Conservation (phyloP, 2,113 vertebrate species). For the Dolichallabes microphthalmus region DNA sequence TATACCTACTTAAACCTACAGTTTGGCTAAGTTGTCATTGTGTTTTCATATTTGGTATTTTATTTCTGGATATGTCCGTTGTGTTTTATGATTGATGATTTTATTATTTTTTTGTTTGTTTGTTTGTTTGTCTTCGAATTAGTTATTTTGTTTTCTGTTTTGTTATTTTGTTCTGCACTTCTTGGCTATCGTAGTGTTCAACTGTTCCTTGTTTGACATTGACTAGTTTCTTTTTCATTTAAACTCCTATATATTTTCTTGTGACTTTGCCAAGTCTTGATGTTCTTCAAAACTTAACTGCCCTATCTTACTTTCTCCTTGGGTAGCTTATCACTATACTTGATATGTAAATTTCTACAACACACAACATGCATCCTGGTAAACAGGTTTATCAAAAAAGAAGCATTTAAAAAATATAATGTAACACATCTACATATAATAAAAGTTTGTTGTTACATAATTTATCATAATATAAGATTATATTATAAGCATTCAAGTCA, state of each 20-base stretch:
- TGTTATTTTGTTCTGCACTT: no score
- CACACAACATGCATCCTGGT: not conserved
- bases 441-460: not conserved
- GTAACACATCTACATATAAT: no score
- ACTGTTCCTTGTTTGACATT: not conserved
- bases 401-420: no score
- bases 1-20: no score
- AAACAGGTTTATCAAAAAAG: not conserved
- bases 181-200: no score
- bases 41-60: not conserved
- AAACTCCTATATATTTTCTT: no score
- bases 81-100: no score
- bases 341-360: not conserved
- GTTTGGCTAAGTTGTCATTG: no score
- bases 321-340: not conserved
- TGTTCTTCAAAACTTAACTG: not conserved
- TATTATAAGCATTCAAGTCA: no score
- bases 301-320: not conserved
- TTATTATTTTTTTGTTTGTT: not conserved
- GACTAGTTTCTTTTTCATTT: not conserved
- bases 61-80: no score
- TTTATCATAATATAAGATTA: not conserved
- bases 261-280: not conserved
- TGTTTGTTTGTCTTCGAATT: not conserved
- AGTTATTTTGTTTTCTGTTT: not conserved